phyloP scores from a whole-genome alignment of 1,140 invertebrate species.

The Drosophila chauvacae region DNA sequence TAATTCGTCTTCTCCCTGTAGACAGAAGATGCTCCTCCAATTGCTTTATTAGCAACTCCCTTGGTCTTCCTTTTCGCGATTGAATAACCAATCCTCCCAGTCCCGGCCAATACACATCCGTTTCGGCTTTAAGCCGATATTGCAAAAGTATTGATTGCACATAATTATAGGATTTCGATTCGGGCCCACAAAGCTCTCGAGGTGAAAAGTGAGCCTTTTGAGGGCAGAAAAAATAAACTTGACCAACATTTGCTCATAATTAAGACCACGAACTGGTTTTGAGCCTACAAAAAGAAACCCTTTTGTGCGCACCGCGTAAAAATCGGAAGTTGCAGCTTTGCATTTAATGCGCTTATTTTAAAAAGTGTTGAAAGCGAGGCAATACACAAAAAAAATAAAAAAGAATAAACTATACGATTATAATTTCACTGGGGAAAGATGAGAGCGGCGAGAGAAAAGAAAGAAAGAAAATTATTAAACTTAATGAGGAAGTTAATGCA shows the following conservation, averaged over 20 bases:
- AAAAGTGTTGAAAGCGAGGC: constrained; percentile 75
- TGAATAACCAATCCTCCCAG: constrained; percentile 3
- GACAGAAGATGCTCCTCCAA: constrained; percentile 20
- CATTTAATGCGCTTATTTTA: constrained; percentile 77
- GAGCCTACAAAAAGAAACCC: neutral
- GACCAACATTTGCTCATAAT: constrained; percentile 75
- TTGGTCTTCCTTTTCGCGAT: neutral
- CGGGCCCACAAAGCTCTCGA: constrained; percentile 32
- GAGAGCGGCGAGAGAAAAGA: neutral
- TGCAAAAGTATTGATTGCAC: constrained; percentile 79
- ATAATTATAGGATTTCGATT: constrained; percentile 77
- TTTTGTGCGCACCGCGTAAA: constrained; percentile 63
- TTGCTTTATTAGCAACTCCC: constrained; percentile 62
- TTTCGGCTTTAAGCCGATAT: constrained; percentile 65
- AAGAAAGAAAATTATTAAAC: constrained; percentile 8
- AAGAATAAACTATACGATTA: constrained; percentile 1
- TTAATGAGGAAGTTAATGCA: constrained; percentile 19
- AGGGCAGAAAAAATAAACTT: constrained; percentile 37
- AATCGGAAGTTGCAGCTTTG: constrained; percentile 79
- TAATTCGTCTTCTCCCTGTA: neutral
- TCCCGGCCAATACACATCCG: constrained; percentile 49
- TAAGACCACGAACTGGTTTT: constrained; percentile 70
- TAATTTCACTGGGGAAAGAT: constrained; percentile 12
- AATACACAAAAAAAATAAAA: constrained; percentile 11
- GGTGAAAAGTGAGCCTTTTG: constrained; percentile 57